These are phyloP conservation scores for Nasonovia ribisnigri DNA, from an alignment of 2,888 invertebrate species.

Conservation along the genomic window DNA sequence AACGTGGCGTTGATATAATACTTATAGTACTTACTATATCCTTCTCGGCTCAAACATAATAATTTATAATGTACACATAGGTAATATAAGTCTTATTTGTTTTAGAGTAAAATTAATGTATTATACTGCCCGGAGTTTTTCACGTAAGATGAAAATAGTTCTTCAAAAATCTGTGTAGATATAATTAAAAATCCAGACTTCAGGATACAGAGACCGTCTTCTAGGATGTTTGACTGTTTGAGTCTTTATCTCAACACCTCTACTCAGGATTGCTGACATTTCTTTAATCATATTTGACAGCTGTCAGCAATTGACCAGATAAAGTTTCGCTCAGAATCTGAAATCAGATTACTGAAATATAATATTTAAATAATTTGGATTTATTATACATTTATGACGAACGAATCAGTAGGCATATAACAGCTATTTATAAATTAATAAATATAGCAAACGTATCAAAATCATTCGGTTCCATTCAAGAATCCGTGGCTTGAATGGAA, in stretches of 20 bases:
- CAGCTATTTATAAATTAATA: not conserved
- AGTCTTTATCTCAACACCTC: not conserved
- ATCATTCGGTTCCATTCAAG: not conserved
- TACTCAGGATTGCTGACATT: not conserved
- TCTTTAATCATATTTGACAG: not conserved
- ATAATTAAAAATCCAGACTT: not conserved
- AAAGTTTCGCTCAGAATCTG: not conserved
- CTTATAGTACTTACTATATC: not conserved
- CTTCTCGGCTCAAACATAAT: not conserved
- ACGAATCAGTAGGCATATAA: not conserved
- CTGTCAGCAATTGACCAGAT: not conserved
- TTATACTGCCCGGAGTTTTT: not conserved
- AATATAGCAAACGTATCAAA: not conserved
- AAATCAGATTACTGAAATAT: not conserved
- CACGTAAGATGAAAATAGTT: not conserved
- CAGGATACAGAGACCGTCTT: not conserved
- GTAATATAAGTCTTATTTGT: constrained; percentile 33
- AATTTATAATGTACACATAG: not conserved
- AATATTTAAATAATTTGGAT: not conserved
- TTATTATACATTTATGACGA: not conserved
- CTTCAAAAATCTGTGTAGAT: not conserved
- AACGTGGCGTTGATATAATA: constrained; percentile 27
- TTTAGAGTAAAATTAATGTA: constrained; percentile 40
- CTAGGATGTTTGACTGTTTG: not conserved
- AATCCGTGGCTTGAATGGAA: too few species aligned